A percentile compares a stretch with the other conserved stretches of the same genome.
Evolutionary conservation across 2,888 invertebrate genomes (phyloP).

Genomic region (Diloba caeruleocephala): DNA sequence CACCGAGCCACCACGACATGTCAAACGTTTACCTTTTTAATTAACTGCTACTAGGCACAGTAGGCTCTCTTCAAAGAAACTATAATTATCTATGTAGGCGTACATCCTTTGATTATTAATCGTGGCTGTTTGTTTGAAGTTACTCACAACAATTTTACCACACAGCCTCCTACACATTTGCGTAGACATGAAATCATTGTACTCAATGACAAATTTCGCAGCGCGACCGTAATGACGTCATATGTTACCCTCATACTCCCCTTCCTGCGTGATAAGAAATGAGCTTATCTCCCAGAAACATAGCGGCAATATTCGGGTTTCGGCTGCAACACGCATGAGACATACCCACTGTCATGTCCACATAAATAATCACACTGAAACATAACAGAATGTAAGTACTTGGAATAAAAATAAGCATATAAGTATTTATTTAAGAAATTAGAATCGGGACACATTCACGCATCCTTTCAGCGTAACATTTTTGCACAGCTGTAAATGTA

Average conservation of each 20-base stretch:
- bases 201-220: constrained; percentile 57
- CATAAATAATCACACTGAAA: constrained; percentile 16
- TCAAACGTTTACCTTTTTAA: too few species aligned
- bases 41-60: too few species aligned
- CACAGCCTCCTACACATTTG: constrained; percentile 9
- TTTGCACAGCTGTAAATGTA: too few species aligned
- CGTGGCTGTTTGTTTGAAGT: constrained; percentile 10
- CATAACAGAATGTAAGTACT: constrained; percentile 10
- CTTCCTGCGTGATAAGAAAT: constrained; percentile 69
- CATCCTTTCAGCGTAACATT: too few species aligned
- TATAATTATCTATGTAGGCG: too few species aligned
- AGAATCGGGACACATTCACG: too few species aligned
- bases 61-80: too few species aligned
- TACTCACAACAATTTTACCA: constrained; percentile 9
- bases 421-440: too few species aligned
- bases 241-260: constrained; percentile 63
- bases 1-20: too few species aligned
- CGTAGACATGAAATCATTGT: constrained; percentile 37
- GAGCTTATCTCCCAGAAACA: constrained; percentile 74
- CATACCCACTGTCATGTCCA: constrained; percentile 9
- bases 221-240: constrained; percentile 65
- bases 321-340: constrained; percentile 62
- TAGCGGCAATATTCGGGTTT: constrained; percentile 66
- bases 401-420: too few species aligned
- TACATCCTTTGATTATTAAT: constrained; percentile 16